Evolutionary conservation across 2,113 vertebrate species (phyloP).

Genomic region (Campylomormyrus numenius): DNA sequence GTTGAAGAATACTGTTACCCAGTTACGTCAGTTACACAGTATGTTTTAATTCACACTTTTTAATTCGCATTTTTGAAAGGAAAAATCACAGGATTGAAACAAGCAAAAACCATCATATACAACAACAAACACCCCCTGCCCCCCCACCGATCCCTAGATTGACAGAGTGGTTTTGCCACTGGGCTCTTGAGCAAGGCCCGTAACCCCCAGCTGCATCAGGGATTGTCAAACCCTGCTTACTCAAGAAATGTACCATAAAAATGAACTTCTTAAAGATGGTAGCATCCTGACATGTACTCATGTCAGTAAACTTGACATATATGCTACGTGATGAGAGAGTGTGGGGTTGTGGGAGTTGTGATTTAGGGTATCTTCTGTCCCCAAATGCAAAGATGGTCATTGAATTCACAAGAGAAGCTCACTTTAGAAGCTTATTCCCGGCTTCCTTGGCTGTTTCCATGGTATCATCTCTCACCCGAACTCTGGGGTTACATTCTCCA

Average conservation of each 20-base stretch:
- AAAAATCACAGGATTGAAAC: neutral
- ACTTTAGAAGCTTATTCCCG: neutral
- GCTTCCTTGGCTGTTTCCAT: neutral
- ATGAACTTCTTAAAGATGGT: neutral
- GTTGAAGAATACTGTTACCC: neutral
- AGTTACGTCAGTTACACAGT: neutral
- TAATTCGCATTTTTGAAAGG: neutral
- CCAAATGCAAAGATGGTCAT: neutral
- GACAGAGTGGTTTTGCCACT: neutral
- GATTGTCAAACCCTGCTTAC: neutral
- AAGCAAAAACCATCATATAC: neutral
- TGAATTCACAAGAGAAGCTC: neutral
- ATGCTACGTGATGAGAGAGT: neutral
- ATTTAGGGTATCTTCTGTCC: neutral
- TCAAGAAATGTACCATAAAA: neutral
- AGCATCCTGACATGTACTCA: neutral
- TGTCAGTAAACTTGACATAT: neutral
- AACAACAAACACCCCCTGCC: neutral
- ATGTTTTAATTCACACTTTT: neutral
- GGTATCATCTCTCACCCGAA: neutral
- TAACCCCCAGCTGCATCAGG: neutral
- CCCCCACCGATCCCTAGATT: neutral
- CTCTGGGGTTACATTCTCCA: neutral
- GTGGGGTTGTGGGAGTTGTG: neutral
- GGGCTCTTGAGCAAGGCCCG: neutral